Evolutionary conservation across 2,888 invertebrate genomes (phyloP).

Genomic region (Brenthis daphne): DNA sequence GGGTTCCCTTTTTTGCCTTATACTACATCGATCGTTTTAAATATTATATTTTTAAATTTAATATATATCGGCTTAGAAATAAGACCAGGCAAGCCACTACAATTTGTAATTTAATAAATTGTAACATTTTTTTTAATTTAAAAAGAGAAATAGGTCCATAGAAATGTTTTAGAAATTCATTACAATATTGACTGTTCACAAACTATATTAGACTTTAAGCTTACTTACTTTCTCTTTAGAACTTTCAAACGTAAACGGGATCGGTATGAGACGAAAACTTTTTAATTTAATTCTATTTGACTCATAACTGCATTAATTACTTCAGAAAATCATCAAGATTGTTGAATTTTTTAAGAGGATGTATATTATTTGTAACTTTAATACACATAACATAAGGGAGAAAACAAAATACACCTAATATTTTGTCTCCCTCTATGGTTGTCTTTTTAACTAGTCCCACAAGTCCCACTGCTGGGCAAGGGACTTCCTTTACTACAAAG

Average conservation of each 20-base stretch:
- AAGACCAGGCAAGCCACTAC: too few species aligned
- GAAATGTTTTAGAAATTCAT: slow-evolving; percentile 9
- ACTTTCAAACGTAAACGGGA: slow-evolving; percentile 14
- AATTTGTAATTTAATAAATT: too few species aligned
- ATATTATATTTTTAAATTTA: too few species aligned
- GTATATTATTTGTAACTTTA: neutral
- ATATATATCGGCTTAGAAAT: too few species aligned
- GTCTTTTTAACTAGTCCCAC: too few species aligned
- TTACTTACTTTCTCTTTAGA: slow-evolving; percentile 16
- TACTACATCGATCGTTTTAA: too few species aligned
- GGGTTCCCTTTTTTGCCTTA: too few species aligned
- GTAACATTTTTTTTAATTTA: neutral
- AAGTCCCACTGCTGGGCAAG: too few species aligned
- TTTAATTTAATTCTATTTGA: slow-evolving; percentile 18
- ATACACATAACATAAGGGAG: neutral
- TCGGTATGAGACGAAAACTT: slow-evolving; percentile 20
- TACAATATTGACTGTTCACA: slow-evolving; percentile 14
- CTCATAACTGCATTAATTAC: slow-evolving; percentile 14
- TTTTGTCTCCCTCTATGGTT: too few species aligned
- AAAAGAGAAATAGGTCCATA: slow-evolving; percentile 6
- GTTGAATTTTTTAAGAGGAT: neutral
- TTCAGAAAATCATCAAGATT: slow-evolving; percentile 1
- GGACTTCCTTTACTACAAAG: too few species aligned
- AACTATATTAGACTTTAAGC: slow-evolving; percentile 11
- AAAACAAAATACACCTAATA: too few species aligned